These are phyloP conservation scores for Neotoma lepida DNA, from an alignment of 2,113 vertebrate species.

Conservation along the genomic window DNA sequence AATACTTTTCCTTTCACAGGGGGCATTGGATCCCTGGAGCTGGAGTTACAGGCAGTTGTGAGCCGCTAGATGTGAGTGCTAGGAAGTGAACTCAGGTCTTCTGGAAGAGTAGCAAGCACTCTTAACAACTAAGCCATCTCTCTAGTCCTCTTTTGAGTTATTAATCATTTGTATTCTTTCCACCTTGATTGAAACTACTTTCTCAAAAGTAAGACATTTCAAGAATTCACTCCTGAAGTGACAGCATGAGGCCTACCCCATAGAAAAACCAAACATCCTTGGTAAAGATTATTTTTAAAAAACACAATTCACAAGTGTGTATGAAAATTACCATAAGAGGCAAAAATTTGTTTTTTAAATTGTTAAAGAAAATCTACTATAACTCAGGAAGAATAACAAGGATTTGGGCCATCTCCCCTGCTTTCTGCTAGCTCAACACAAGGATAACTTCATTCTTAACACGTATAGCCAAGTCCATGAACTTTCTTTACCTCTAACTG, in stretches of 20 bases:
- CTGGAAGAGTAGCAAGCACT: not conserved
- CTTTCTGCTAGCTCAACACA: not conserved
- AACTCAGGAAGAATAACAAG: not conserved
- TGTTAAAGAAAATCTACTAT: not conserved
- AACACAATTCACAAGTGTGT: not conserved
- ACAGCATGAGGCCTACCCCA: not conserved
- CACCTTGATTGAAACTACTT: not conserved
- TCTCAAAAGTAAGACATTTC: not conserved
- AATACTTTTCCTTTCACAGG: too few species aligned
- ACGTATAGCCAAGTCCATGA: not conserved
- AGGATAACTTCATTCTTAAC: not conserved
- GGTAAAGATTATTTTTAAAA: not conserved
- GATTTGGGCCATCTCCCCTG: not conserved
- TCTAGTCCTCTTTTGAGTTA: not conserved
- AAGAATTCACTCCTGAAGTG: not conserved
- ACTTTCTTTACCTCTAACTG: not conserved
- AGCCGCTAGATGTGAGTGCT: not conserved
- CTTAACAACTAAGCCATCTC: not conserved
- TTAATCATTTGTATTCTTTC: constrained; percentile 7
- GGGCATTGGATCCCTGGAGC: not conserved
- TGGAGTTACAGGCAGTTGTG: not conserved
- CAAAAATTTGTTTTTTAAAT: not conserved
- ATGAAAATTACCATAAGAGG: not conserved
- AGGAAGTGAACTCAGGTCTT: not conserved
- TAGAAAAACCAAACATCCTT: not conserved